phyloP scores from a whole-genome alignment of 1,140 invertebrate species.

The Ditylenchus dipsaci region DNA sequence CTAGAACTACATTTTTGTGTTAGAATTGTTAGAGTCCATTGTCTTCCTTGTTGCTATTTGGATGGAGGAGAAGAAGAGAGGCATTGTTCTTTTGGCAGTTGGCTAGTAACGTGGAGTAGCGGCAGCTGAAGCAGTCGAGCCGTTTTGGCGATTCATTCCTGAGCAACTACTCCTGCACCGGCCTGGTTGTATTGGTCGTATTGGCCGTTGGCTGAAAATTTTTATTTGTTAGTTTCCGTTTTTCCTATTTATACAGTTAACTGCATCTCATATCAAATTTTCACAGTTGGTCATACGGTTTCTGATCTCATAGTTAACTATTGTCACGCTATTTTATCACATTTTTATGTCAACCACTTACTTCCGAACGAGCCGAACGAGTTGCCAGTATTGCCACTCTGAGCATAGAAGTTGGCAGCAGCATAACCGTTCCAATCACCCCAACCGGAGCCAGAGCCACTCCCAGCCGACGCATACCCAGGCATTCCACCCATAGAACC shows the following conservation, averaged over 20 bases:
- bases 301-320: too few species aligned
- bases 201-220: constrained; percentile 12
- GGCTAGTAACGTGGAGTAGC: background rate
- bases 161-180: background rate
- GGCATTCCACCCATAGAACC: background rate
- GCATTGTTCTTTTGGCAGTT: background rate
- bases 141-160: constrained; percentile 8
- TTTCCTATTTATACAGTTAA: too few species aligned
- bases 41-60: too few species aligned
- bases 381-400: background rate
- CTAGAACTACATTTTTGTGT: too few species aligned
- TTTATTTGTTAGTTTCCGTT: background rate
- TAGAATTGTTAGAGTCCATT: too few species aligned
- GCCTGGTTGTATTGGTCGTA: constrained; percentile 8
- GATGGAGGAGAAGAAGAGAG: too few species aligned
- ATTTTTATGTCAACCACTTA: background rate
- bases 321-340: too few species aligned
- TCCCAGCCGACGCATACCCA: background rate
- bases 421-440: background rate
- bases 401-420: background rate
- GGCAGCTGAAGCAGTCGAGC: background rate
- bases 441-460: background rate
- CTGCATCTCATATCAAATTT: too few species aligned
- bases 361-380: background rate
- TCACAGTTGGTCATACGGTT: too few species aligned